Evolutionary conservation across 2,113 vertebrate genomes (phyloP).

Genomic region (Pagrus major): DNA sequence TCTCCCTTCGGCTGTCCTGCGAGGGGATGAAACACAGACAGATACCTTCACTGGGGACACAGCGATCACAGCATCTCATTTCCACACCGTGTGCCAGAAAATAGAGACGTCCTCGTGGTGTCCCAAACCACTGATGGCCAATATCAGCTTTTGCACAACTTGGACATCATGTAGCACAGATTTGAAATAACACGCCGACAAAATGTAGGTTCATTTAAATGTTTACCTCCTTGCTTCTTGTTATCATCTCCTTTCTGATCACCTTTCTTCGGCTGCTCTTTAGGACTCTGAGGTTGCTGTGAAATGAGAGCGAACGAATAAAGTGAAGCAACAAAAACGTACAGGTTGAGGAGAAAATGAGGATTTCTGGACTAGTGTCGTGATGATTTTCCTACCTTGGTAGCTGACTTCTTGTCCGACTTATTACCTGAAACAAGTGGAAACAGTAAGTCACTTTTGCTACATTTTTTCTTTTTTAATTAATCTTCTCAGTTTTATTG

Average conservation of each 20-base stretch:
- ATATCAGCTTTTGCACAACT: not conserved
- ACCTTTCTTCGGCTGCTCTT: constrained; percentile 87
- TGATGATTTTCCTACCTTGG: constrained; percentile 79
- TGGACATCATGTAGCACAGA: not conserved
- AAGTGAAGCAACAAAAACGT: constrained; percentile 2
- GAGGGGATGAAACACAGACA: constrained; percentile 67
- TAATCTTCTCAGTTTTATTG: not conserved
- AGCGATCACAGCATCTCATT: constrained; percentile 33
- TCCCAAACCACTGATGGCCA: constrained; percentile 1
- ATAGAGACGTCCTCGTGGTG: not conserved
- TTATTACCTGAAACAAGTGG: constrained; percentile 83
- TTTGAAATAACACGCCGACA: not conserved
- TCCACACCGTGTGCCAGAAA: constrained; percentile 3
- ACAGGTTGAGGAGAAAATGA: not conserved
- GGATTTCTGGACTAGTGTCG: not conserved
- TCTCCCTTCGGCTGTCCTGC: constrained; percentile 88
- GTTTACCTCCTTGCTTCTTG: constrained; percentile 89
- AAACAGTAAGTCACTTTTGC: constrained; percentile 20
- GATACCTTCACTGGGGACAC: constrained; percentile 77
- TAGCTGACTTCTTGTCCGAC: constrained; percentile 87
- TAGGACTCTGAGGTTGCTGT: constrained; percentile 86
- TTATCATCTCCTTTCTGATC: constrained; percentile 88
- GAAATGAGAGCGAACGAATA: constrained; percentile 14
- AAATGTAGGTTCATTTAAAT: constrained; percentile 35
- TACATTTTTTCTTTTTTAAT: not conserved